Percentiles rank a stretch among this genome's conserved stretches.
These are phyloP conservation scores for Balaeniceps rex DNA, from an alignment of 2,113 vertebrate species.

Conservation along the genomic window DNA sequence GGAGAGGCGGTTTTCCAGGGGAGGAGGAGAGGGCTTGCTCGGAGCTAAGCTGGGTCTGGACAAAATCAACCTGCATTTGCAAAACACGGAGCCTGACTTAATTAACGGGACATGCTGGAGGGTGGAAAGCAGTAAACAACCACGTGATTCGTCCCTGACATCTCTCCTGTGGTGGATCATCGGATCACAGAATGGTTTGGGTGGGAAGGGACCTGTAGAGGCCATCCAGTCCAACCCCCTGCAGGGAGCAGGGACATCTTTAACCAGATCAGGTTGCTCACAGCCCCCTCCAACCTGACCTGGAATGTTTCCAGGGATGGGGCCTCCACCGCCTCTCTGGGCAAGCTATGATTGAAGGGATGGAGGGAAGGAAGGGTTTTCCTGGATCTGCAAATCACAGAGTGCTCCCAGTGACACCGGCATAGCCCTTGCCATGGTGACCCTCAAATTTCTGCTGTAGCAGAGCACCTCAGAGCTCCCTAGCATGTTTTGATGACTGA, in stretches of 20 bases:
- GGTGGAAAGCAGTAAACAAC: background rate
- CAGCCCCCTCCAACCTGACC: background rate
- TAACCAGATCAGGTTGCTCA: accelerated
- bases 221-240: accelerated
- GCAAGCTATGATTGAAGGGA: background rate
- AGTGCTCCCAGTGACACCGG: background rate
- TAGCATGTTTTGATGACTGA: background rate
- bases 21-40: background rate
- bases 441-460: background rate
- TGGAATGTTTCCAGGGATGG: background rate
- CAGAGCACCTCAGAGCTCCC: background rate
- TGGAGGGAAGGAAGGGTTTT: background rate
- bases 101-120: background rate
- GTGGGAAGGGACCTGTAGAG: background rate
- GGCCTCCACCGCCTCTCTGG: background rate
- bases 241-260: background rate
- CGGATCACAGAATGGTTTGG: accelerated
- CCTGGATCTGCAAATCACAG: background rate
- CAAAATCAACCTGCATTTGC: background rate
- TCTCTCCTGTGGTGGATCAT: background rate
- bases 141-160: background rate
- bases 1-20: background rate
- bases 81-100: background rate
- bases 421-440: background rate
- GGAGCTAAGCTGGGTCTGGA: background rate